Evolutionary conservation across 1,140 invertebrate genomes (phyloP).

Genomic region (Mya arenaria): DNA sequence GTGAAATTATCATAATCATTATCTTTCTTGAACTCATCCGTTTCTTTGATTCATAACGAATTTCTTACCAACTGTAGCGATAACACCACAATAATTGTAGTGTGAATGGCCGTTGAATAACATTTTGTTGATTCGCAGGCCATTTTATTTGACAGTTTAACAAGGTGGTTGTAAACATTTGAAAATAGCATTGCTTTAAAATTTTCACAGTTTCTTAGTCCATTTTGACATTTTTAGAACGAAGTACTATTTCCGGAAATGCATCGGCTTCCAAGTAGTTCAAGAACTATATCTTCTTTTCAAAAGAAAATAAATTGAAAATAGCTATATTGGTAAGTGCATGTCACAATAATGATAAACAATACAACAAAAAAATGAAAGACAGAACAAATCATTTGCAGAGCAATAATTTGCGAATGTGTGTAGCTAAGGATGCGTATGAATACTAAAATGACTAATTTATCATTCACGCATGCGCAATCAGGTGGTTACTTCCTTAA

Average conservation of each 20-base stretch:
- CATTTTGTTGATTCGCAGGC: slow-evolving; percentile 58
- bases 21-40: slow-evolving; percentile 37
- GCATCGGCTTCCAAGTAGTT: neutral
- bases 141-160: slow-evolving; percentile 47
- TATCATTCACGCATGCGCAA: slow-evolving; percentile 32
- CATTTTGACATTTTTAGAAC: slow-evolving; percentile 52
- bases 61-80: slow-evolving; percentile 65
- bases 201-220: slow-evolving; percentile 12
- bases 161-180: slow-evolving; percentile 22
- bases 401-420: no score
- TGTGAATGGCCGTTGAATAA: slow-evolving; percentile 62
- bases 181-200: slow-evolving; percentile 22
- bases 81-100: slow-evolving; percentile 65
- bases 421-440: slow-evolving; percentile 25
- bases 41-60: neutral
- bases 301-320: no score
- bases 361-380: no score
- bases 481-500: no score
- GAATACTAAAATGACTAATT: slow-evolving; percentile 22
- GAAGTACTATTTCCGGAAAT: neutral
- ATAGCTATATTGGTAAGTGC: no score
- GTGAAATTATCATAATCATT: slow-evolving; percentile 38
- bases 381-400: no score
- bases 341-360: no score
- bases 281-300: no score